These are phyloP conservation scores for Nephrotoma guestfalica DNA, from an alignment of 2,888 invertebrate species.

Conservation along the genomic window DNA sequence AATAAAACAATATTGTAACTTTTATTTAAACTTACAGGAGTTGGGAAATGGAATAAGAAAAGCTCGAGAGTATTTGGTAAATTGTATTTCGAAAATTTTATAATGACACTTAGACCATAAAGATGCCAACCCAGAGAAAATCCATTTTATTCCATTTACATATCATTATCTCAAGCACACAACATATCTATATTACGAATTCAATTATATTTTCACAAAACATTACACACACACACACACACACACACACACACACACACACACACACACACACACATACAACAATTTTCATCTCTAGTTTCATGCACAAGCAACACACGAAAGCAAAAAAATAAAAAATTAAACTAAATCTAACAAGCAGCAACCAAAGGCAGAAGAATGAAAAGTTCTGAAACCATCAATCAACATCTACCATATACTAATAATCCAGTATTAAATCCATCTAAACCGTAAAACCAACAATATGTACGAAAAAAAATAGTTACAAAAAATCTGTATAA, in stretches of 20 bases:
- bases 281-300: background rate
- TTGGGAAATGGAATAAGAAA: no score
- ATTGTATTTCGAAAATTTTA: no score
- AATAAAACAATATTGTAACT: no score
- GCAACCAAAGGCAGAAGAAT: background rate
- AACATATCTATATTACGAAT: background rate
- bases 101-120: no score
- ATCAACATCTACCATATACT: background rate
- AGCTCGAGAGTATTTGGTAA: no score
- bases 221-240: background rate
- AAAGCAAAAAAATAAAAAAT: background rate
- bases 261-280: background rate
- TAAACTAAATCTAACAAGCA: background rate
- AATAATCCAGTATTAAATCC: background rate
- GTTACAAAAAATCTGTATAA: background rate
- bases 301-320: background rate
- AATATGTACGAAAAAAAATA: background rate
- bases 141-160: no score
- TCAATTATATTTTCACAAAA: background rate
- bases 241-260: background rate
- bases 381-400: background rate
- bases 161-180: background rate
- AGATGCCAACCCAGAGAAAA: no score
- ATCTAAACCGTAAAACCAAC: background rate
- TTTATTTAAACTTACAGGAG: no score